These are phyloP conservation scores for Bombus waltoni DNA, from an alignment of 1,140 invertebrate genomes.

Conservation along the genomic window DNA sequence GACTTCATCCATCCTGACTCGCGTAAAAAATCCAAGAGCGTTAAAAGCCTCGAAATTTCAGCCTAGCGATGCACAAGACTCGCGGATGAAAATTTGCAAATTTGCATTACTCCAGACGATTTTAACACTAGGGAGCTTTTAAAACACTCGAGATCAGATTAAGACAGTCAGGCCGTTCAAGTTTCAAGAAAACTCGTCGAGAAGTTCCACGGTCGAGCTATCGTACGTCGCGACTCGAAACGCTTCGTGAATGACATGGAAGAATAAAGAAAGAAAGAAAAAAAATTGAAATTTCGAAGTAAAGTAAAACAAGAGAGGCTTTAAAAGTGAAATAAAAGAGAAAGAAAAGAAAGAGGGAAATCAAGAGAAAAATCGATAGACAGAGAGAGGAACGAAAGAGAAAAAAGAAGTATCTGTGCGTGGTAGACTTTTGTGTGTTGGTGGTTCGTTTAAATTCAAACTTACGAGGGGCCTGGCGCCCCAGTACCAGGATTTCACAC, in stretches of 20 bases:
- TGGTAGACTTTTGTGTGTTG: slow-evolving; percentile 45
- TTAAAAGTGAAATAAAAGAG: background rate
- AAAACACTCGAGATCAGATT: background rate
- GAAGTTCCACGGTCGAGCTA: background rate
- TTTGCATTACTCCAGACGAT: background rate
- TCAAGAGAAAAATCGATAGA: slow-evolving; percentile 10
- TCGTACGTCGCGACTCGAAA: background rate
- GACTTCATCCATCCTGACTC: too few relatives aligned
- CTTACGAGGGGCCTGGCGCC: slow-evolving; percentile 95
- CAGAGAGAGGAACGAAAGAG: background rate
- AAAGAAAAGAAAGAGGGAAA: slow-evolving; percentile 18
- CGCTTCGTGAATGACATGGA: background rate
- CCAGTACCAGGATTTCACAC: slow-evolving; percentile 97
- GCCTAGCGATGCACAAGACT: background rate
- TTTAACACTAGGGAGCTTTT: background rate
- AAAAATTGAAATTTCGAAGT: background rate
- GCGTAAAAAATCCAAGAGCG: background rate
- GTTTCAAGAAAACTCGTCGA: slow-evolving; percentile 9
- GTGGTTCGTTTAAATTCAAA: slow-evolving; percentile 78
- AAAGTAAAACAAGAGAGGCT: background rate
- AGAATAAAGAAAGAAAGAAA: background rate
- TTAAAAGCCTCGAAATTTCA: background rate
- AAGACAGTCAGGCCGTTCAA: background rate
- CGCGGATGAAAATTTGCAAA: background rate
- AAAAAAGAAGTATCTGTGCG: slow-evolving; percentile 28